Evolutionary conservation across 1,140 invertebrate genomes (phyloP), one percentile per base, ranked within the genome.

Genomic region (Limonius californicus): DNA sequence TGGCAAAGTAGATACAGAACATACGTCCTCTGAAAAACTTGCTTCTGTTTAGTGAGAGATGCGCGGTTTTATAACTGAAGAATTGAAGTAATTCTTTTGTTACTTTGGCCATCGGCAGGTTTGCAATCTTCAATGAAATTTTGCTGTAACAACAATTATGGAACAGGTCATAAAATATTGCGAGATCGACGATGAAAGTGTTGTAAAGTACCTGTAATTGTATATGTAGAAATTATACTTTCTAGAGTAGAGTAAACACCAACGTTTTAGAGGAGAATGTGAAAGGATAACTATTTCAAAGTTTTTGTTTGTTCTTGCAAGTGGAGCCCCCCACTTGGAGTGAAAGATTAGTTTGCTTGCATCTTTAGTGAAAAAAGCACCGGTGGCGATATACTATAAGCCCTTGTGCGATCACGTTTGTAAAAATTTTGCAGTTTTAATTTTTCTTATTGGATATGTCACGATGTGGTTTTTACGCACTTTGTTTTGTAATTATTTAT

Each of bases 1-100:
- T 59, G 62, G 54, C 19, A 21, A 55, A 14, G 21, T 11, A 16
- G 53, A 30, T 27, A 2, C 45, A 50, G 45, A 50, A 18, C 45
- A 21, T 19, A 50, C 16, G 35, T 14, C 35, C 8, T 39, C 35
- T 6, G 35, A 14, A 39, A 39, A 12, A 39, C n/a, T 12, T 6
- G 7, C n/a, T 4, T 18, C n/a, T 50, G 45, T 50, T 8, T 50
- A 14, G 16, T 50, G 16, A 50, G n/a, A 11, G 19, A 50, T n/a
- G n/a, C n/a, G n/a, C 14, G 2, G 45, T 50, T 39, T 39, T 39
- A 27, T 4, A 27, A 27, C 9, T 27, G n/a, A n/a, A n/a, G n/a
- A 27, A 27, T 3, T 27, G 23, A 9, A 27, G 23, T 3, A 4
- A 4, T 27, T 39, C n/a, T 39, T 39, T 39, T 9, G 35, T 39